These are phyloP conservation scores for Pharmacophagus antenor DNA, from an alignment of 2,888 invertebrate genomes.

Conservation along the genomic window DNA sequence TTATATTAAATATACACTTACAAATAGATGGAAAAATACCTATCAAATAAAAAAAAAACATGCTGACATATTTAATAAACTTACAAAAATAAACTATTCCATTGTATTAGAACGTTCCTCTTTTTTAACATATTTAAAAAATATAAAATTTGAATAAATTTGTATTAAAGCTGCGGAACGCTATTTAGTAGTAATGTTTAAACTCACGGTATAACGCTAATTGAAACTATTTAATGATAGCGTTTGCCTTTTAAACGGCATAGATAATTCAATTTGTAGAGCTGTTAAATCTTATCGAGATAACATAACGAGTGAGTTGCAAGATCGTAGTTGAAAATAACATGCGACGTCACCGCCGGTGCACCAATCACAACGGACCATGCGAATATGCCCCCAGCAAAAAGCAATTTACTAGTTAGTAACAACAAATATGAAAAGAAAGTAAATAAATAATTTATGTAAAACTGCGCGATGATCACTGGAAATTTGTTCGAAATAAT, in stretches of 20 bases:
- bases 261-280: slow-evolving; percentile 38
- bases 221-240: slow-evolving; percentile 36
- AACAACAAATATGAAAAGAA: slow-evolving; percentile 12
- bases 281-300: slow-evolving; percentile 58
- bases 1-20: too few species aligned
- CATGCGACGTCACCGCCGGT: slow-evolving; percentile 57
- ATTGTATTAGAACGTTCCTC: slow-evolving; percentile 59
- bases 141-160: slow-evolving; percentile 22
- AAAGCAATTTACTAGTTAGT: slow-evolving; percentile 56
- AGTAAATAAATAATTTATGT: slow-evolving; percentile 27
- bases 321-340: slow-evolving; percentile 62
- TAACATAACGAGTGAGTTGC: slow-evolving; percentile 51
- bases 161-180: background rate
- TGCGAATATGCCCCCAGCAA: slow-evolving; percentile 64
- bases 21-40: too few species aligned
- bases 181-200: background rate
- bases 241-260: slow-evolving; percentile 54
- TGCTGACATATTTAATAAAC: slow-evolving; percentile 40
- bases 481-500: background rate
- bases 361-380: slow-evolving; percentile 54
- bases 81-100: slow-evolving; percentile 63
- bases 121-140: slow-evolving; percentile 57
- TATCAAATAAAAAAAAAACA: too few species aligned
- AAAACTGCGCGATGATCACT: background rate
- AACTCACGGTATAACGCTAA: slow-evolving; percentile 25